These are phyloP conservation scores for Stictocephala bisonia DNA, from an alignment of 2,888 invertebrate genomes.

Conservation along the genomic window DNA sequence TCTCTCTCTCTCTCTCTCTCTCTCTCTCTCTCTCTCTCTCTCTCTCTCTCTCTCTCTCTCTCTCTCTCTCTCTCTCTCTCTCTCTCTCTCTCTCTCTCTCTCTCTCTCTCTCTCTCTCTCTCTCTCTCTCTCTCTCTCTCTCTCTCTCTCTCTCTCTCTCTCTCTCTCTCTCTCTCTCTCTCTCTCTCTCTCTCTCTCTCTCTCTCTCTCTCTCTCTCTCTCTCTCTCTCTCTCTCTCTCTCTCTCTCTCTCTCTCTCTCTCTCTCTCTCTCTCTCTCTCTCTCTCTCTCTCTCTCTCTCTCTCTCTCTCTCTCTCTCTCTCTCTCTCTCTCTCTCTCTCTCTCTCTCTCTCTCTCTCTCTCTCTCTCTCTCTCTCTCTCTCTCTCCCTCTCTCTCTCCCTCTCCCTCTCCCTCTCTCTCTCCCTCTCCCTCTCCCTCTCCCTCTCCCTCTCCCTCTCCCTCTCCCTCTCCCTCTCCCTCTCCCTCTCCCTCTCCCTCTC, in stretches of 20 bases:
- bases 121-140: not conserved
- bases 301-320: not conserved
- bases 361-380: not conserved
- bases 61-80: not conserved
- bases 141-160: not conserved
- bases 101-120: not conserved
- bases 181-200: not conserved
- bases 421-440: not conserved
- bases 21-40: not conserved
- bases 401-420: not conserved
- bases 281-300: not conserved
- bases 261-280: not conserved
- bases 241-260: not conserved
- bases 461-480: not conserved
- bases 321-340: not conserved
- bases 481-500: not conserved
- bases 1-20: not conserved
- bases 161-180: not conserved
- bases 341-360: not conserved
- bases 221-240: not conserved
- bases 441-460: not conserved
- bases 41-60: not conserved
- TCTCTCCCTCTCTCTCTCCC: not conserved
- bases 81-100: not conserved
- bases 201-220: not conserved